These are phyloP conservation scores for Chiloscyllium punctatum DNA, from an alignment of 2,797 vertebrate genomes.

Conservation along the genomic window DNA sequence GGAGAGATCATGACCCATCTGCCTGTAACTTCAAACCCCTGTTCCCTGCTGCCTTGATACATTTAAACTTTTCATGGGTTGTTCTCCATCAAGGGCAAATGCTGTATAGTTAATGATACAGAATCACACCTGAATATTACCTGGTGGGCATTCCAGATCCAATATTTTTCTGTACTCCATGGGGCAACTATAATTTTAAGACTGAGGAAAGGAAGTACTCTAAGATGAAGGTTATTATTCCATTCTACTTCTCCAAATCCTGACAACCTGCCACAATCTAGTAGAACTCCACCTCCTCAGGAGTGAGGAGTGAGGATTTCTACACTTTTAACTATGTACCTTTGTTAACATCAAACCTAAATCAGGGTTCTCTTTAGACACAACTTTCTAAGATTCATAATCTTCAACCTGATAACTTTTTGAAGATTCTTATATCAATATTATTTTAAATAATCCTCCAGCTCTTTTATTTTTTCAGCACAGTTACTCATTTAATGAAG, in stretches of 20 bases:
- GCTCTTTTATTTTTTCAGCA: background rate
- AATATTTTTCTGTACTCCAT: background rate
- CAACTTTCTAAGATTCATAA: background rate
- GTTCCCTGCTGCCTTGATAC: too few relatives aligned
- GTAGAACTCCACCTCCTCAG: background rate
- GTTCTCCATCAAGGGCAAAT: background rate
- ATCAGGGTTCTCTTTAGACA: background rate
- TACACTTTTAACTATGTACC: background rate
- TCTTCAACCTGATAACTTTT: background rate
- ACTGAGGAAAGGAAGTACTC: background rate
- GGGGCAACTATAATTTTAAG: background rate
- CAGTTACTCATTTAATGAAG: background rate
- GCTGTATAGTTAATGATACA: background rate
- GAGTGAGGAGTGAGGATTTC: background rate
- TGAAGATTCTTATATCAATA: background rate
- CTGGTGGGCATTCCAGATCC: background rate
- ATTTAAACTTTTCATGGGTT: background rate
- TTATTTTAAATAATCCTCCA: background rate
- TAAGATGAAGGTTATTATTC: background rate
- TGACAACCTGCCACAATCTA: background rate
- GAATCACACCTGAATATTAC: background rate
- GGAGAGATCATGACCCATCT: too few relatives aligned
- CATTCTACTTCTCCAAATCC: background rate
- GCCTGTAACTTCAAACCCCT: too few relatives aligned
- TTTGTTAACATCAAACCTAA: background rate